Base-by-base conservation (phyloP, 2,797 vertebrate genomes). In the Gymnoscopelus microlampas region DNA sequence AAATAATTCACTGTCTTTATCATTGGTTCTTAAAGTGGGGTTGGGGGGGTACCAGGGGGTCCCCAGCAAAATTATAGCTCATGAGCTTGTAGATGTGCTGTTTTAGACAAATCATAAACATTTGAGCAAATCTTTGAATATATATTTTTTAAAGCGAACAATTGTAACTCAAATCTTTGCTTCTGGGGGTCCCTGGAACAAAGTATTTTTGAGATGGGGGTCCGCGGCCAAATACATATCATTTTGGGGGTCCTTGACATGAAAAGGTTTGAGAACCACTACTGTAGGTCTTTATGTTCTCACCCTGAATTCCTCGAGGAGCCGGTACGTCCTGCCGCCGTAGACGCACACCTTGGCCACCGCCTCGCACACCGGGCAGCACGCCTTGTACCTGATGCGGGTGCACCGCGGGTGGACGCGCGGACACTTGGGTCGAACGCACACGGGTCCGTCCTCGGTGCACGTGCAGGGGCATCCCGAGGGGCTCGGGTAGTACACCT, bases 271-370 rank as follows among this genome's bases (percentile, higher is more conserved):
- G 19, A 19, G 19, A 19, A 19, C 19, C 19, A 19, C 10, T n/a
- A 5, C n/a, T n/a, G n/a, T 56, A 24, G 8, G 19, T 19, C 7
- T 10, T 1, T 13, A 10, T 13, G 23, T 47, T 11, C 81, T 94
- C 87, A 95, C 94, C 94, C 85, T 90, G 82, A 95, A 95, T 81
- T 95, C 93, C 80, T 94, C 92, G 1, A 94, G 83, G 1, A 90
- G 69, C 39, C 89, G 84, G 88, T 94, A 95, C 7, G 86, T 93
- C 49, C 61, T 89, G 0, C 93, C 94, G 7, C 85, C 80, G 83
- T 94, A 91, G 49, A 93, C 81, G 39, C 94, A 95, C 12, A 92
- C 88, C 59, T 91, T 77, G 74, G 92, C 88, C 76, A 95, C 53
- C 0, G 93, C 90, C 77, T 93, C 90, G 61, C 94, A 95, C 70